Percentiles rank a stretch among this genome's conserved stretches.
These are phyloP conservation scores for Bombus sibiricus DNA, from an alignment of 1,140 invertebrate genomes.

Conservation along the genomic window DNA sequence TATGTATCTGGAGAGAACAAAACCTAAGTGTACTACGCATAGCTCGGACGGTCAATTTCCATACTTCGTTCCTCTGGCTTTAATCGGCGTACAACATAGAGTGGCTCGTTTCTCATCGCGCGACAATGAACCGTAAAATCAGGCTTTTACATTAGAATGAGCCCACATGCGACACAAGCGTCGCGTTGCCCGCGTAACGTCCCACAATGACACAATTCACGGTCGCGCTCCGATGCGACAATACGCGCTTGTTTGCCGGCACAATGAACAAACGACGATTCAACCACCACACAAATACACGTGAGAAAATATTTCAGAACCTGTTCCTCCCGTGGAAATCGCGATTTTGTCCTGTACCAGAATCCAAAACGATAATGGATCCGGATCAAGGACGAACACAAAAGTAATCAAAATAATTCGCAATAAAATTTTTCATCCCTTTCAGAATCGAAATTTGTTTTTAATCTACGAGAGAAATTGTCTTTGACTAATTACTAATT, in stretches of 20 bases:
- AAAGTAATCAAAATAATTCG: background rate
- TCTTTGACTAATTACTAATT: no score
- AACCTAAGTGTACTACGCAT: background rate
- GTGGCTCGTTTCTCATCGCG: conserved; percentile 15
- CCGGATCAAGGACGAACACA: background rate
- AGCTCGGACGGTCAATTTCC: background rate
- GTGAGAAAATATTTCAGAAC: conserved; percentile 61
- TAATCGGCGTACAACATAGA: background rate
- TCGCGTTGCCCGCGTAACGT: conserved; percentile 43
- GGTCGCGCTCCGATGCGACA: conserved; percentile 53
- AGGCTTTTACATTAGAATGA: conserved; percentile 61
- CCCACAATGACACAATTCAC: conserved; percentile 67
- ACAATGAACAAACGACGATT: conserved; percentile 58
- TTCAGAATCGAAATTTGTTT: background rate
- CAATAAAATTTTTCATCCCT: no score
- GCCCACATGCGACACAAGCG: conserved; percentile 66
- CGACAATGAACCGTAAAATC: conserved; percentile 52
- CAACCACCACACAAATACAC: conserved; percentile 35
- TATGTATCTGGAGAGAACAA: background rate
- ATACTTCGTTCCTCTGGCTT: background rate
- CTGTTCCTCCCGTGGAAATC: background rate
- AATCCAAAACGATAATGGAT: background rate
- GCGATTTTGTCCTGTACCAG: background rate
- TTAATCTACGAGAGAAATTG: no score
- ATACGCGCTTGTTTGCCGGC: conserved; percentile 53